Evolutionary conservation across 2,797 vertebrate species (phyloP).

Genomic region (Pangasius macronema): DNA sequence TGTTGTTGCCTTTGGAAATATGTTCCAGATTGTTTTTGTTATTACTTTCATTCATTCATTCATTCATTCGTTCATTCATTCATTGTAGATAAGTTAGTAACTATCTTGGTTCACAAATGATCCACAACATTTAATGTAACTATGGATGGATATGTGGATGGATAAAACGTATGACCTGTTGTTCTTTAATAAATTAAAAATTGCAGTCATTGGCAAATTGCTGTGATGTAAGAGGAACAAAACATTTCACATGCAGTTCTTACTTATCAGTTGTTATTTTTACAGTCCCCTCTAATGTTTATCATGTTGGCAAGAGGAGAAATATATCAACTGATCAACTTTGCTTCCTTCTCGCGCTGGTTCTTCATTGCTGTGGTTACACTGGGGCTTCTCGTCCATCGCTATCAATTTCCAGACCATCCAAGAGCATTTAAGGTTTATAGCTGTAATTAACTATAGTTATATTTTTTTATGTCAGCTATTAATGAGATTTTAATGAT

Average conservation of each 20-base stretch:
- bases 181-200: not conserved
- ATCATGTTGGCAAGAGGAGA: slow-evolving; percentile 86
- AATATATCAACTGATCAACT: slow-evolving; percentile 93
- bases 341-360: slow-evolving; percentile 93
- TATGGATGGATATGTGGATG: not conserved
- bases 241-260: not conserved
- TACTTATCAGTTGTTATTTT: slow-evolving; percentile 40
- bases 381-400: slow-evolving; percentile 90
- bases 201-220: not conserved
- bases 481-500: not conserved
- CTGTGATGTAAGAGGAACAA: not conserved
- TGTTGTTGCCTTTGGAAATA: not conserved
- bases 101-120: not conserved
- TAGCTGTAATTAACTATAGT: not conserved
- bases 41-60: not conserved
- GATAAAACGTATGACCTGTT: not conserved
- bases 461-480: not conserved
- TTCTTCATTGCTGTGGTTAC: slow-evolving; percentile 93
- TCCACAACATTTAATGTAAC: not conserved
- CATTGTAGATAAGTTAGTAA: not conserved
- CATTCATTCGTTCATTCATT: not conserved
- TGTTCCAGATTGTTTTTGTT: not conserved
- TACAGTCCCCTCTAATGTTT: slow-evolving; percentile 87
- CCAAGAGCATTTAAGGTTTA: slow-evolving; percentile 92
- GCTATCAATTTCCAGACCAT: slow-evolving; percentile 88